A percentile compares a stretch with the other conserved stretches of the same genome.
These are phyloP conservation scores for Calcarius lapponicus DNA, from an alignment of 2,797 vertebrate genomes.

Conservation along the genomic window DNA sequence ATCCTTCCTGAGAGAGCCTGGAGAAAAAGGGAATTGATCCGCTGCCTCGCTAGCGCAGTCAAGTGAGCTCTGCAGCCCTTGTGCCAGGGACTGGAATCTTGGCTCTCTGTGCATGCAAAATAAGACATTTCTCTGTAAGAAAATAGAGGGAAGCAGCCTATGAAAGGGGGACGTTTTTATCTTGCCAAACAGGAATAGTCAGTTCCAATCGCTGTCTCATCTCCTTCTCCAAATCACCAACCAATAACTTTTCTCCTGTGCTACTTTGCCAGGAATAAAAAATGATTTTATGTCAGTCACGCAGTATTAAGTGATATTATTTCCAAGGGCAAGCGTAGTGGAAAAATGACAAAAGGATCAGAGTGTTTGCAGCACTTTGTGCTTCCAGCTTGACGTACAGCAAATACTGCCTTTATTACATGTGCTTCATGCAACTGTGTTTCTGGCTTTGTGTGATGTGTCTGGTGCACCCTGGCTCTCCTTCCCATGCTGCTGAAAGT, in stretches of 20 bases:
- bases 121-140: conserved; percentile 50
- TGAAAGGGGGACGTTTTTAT: conserved; percentile 55
- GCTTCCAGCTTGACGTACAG: neutral
- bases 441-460: neutral
- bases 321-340: conserved; percentile 49
- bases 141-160: conserved; percentile 28
- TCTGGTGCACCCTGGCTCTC: neutral
- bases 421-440: neutral
- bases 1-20: neutral
- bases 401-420: neutral
- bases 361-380: conserved; percentile 5
- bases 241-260: conserved; percentile 8
- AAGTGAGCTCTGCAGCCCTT: neutral
- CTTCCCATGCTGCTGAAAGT: neutral
- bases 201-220: conserved; percentile 39
- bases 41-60: neutral
- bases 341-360: conserved; percentile 53
- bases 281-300: neutral
- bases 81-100: conserved; percentile 12
- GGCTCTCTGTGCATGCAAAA: conserved; percentile 36
- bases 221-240: conserved; percentile 23
- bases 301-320: conserved; percentile 16
- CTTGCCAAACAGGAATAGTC: conserved; percentile 55
- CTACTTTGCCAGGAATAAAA: conserved; percentile 25
- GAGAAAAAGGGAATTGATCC: neutral